phyloP scores from a whole-genome alignment of 2,797 vertebrate species.

The Xiphophorus birchmanni region DNA sequence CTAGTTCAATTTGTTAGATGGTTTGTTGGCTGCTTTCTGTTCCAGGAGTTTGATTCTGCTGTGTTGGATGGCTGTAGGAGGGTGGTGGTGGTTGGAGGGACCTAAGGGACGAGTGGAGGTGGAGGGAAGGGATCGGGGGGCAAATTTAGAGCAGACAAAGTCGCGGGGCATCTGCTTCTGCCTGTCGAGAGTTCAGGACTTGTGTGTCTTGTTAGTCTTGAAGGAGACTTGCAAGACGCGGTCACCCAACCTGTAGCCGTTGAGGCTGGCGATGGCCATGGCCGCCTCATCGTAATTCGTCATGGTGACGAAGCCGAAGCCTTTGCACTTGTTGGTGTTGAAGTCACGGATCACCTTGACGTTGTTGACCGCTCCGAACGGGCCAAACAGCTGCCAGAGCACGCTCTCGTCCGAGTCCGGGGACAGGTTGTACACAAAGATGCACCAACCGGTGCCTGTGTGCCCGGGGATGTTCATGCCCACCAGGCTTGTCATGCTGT shows the following conservation, averaged over 20 bases:
- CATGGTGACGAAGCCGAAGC: conserved; percentile 99
- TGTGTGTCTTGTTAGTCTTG: conserved; percentile 99
- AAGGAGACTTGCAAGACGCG: conserved; percentile 99
- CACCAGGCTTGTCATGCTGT: conserved; percentile 99
- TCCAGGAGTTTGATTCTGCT: conserved; percentile 81
- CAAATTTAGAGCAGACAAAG: conserved; percentile 71
- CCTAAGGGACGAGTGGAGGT: conserved; percentile 67
- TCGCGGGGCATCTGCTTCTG: conserved; percentile 72
- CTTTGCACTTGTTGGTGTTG: conserved; percentile 99
- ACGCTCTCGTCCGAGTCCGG: conserved; percentile 99
- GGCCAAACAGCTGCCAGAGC: conserved; percentile 99
- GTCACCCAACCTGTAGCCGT: conserved; percentile 99
- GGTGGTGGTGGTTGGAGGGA: conserved; percentile 75
- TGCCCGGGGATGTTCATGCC: conserved; percentile 99
- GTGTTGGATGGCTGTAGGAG: conserved; percentile 82
- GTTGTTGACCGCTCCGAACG: conserved; percentile 98
- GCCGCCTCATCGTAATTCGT: conserved; percentile 99
- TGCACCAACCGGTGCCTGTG: conserved; percentile 99
- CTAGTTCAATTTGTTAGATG: conserved; percentile 91
- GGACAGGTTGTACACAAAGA: conserved; percentile 99
- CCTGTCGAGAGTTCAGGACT: conserved; percentile 90
- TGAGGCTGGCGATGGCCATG: conserved; percentile 99
- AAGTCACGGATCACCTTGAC: conserved; percentile 99
- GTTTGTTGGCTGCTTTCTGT: conserved; percentile 78
- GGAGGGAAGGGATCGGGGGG: conserved; percentile 45